Evolutionary conservation across 2,113 vertebrate genomes (phyloP).

Genomic region (Centropus unirufus): DNA sequence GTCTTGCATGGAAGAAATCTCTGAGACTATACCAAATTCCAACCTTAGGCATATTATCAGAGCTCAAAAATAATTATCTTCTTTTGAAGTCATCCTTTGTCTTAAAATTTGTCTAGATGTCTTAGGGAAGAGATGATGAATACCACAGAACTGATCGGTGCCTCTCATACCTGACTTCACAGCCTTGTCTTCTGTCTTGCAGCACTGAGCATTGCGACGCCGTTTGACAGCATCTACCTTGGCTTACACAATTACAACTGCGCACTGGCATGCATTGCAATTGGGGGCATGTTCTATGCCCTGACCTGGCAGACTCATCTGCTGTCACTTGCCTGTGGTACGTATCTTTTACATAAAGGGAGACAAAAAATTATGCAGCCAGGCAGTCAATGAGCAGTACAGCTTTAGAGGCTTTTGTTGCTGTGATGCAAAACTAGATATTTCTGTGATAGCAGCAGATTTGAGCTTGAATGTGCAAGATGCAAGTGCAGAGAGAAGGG

Average conservation of each 20-base stretch:
- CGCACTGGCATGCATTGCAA: slow-evolving; percentile 88
- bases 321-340: slow-evolving; percentile 89
- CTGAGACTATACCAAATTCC: not conserved
- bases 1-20: not conserved
- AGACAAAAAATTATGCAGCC: not conserved
- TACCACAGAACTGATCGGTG: not conserved
- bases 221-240: slow-evolving; percentile 87
- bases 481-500: not conserved
- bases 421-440: not conserved
- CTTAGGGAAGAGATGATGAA: not conserved
- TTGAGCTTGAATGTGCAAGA: not conserved
- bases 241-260: slow-evolving; percentile 96
- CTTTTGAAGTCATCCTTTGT: not conserved
- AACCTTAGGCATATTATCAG: not conserved
- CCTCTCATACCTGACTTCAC: not conserved
- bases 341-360: not conserved
- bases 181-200: not conserved
- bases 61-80: not conserved
- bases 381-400: not conserved
- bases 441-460: not conserved
- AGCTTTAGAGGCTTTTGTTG: not conserved
- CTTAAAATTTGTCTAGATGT: not conserved
- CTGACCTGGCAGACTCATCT: slow-evolving; percentile 96
- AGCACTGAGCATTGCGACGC: slow-evolving; percentile 90
- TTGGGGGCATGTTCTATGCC: slow-evolving; percentile 94